Percentiles rank a stretch among this genome's conserved stretches.
Conservation (phyloP, 1,140 invertebrate species). For the Neodiprion lecontei region DNA sequence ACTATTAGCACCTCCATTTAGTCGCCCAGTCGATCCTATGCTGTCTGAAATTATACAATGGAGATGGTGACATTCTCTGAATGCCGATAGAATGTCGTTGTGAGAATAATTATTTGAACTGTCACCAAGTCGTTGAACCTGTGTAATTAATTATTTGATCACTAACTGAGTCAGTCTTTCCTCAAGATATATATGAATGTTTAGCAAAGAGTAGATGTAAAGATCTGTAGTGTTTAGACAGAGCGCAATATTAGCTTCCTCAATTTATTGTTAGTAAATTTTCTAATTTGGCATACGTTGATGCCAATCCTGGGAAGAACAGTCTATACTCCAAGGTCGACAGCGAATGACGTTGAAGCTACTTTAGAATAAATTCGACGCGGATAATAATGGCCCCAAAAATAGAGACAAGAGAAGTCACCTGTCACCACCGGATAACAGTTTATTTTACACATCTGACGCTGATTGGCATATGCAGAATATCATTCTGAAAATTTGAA, state of each 20-base stretch:
- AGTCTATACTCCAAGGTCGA: not conserved
- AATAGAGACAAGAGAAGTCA: not conserved
- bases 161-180: not conserved
- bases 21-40: conserved; percentile 33
- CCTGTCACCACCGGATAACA: not conserved
- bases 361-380: conserved; percentile 4
- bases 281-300: conserved; percentile 9
- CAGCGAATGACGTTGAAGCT: not conserved
- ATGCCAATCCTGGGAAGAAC: not conserved
- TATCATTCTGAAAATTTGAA: not conserved
- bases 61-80: not conserved
- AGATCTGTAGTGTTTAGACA: no score
- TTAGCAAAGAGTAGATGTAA: no score
- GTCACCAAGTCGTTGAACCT: not conserved
- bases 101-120: no score
- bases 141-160: conserved; percentile 19
- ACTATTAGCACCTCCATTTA: conserved; percentile 42
- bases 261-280: not conserved
- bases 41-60: conserved; percentile 38
- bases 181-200: no score
- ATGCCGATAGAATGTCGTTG: not conserved
- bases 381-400: not conserved
- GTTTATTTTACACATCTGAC: conserved; percentile 1
- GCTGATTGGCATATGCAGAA: not conserved
- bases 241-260: no score